phyloP scores from a whole-genome alignment of 2,113 vertebrate genomes.

The Panurus biarmicus region DNA sequence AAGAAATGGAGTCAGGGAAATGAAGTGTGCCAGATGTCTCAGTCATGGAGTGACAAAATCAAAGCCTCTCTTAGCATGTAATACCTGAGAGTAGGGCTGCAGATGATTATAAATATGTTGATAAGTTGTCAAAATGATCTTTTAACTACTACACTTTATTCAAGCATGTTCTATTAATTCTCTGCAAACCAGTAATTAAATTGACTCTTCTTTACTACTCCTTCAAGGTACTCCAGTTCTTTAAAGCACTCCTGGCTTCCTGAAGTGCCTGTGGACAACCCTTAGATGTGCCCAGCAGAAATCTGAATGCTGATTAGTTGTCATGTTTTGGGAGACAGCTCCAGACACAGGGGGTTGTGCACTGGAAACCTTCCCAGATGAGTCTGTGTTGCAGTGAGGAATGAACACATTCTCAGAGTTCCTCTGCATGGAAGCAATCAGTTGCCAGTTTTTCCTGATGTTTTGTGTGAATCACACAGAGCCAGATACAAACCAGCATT shows the following conservation, averaged over 20 bases:
- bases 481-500: neutral
- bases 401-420: neutral
- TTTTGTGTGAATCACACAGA: neutral
- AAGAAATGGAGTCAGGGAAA: neutral
- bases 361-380: neutral
- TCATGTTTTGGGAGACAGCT: neutral
- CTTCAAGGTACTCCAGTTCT: neutral
- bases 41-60: neutral
- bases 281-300: neutral
- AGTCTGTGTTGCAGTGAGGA: neutral
- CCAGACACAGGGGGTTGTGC: neutral
- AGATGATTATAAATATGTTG: neutral
- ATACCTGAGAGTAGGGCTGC: neutral
- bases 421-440: neutral
- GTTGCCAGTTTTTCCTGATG: neutral
- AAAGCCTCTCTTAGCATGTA: neutral
- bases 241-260: neutral
- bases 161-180: neutral
- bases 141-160: neutral
- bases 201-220: neutral
- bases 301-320: neutral
- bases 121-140: neutral
- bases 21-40: neutral
- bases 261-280: neutral
- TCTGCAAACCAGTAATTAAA: neutral